Evolutionary conservation across 2,797 vertebrate species (phyloP).

Genomic region (Urosaurus nigricauda): DNA sequence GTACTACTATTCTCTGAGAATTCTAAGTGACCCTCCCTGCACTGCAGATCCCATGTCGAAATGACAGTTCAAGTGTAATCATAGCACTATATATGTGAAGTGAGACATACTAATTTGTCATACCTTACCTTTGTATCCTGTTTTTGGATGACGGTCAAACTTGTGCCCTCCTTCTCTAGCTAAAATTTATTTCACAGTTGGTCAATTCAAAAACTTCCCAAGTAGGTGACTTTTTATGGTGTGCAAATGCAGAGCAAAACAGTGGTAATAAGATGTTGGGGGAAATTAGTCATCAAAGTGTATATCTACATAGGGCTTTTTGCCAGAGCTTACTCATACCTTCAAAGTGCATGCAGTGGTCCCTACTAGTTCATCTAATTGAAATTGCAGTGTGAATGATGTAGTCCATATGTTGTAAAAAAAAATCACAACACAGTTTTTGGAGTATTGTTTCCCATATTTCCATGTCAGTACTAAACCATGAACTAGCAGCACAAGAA

Average conservation of each 20-base stretch:
- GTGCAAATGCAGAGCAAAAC: neutral
- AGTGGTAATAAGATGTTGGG: neutral
- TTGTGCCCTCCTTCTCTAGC: neutral
- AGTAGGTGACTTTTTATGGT: neutral
- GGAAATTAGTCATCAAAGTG: neutral
- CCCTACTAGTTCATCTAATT: neutral
- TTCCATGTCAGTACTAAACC: neutral
- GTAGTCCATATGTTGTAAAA: neutral
- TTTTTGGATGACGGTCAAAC: neutral
- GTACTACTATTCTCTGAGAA: too few relatives aligned
- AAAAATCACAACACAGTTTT: neutral
- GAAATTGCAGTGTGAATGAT: neutral
- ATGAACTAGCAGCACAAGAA: neutral
- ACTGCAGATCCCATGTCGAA: too few relatives aligned
- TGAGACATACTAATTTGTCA: neutral
- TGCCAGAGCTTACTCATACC: neutral
- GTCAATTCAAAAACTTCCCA: neutral
- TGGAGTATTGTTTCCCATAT: neutral
- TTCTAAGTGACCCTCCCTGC: too few relatives aligned
- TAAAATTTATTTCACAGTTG: neutral
- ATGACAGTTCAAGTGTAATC: too few relatives aligned
- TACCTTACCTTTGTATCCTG: conserved; percentile 4
- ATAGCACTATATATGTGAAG: too few relatives aligned
- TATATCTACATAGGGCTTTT: neutral
- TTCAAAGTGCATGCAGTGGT: neutral